A percentile compares a stretch with the other conserved stretches of the same genome.
Conservation (phyloP, 2,888 invertebrate genomes). For the Ophion costatus region DNA sequence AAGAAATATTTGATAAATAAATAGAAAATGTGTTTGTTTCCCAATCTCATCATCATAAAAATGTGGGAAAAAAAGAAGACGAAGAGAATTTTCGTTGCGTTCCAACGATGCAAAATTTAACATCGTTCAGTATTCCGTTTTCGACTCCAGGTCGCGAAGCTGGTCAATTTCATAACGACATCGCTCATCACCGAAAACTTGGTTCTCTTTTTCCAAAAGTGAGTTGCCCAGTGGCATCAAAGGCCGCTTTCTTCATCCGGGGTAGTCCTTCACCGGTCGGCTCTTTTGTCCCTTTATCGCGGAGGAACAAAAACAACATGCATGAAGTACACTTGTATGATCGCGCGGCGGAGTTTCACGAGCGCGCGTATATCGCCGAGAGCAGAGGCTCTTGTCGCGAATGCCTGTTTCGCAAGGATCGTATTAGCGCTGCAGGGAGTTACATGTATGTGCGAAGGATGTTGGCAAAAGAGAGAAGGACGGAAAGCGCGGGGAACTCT, state of each 20-base stretch:
- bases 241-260: background rate
- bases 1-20: no score
- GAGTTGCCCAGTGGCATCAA: background rate
- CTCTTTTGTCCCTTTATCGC: conserved; percentile 76
- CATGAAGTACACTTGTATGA: conserved; percentile 77
- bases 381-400: conserved; percentile 15
- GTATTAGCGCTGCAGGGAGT: conserved; percentile 55
- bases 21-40: no score
- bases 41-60: no score
- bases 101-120: background rate
- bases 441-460: conserved; percentile 22
- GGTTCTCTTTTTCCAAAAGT: background rate
- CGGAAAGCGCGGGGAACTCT: conserved; percentile 38
- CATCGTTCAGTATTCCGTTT: background rate
- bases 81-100: background rate
- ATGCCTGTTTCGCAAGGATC: conserved; percentile 50
- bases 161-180: background rate
- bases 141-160: background rate
- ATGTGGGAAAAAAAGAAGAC: background rate
- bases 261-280: conserved; percentile 63
- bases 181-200: conserved; percentile 24
- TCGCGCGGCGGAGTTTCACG: conserved; percentile 57
- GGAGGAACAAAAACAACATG: conserved; percentile 67
- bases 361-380: conserved; percentile 16
- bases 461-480: conserved; percentile 30